phyloP scores from a whole-genome alignment of 1,140 invertebrate species.

The Drosophila hydei region DNA sequence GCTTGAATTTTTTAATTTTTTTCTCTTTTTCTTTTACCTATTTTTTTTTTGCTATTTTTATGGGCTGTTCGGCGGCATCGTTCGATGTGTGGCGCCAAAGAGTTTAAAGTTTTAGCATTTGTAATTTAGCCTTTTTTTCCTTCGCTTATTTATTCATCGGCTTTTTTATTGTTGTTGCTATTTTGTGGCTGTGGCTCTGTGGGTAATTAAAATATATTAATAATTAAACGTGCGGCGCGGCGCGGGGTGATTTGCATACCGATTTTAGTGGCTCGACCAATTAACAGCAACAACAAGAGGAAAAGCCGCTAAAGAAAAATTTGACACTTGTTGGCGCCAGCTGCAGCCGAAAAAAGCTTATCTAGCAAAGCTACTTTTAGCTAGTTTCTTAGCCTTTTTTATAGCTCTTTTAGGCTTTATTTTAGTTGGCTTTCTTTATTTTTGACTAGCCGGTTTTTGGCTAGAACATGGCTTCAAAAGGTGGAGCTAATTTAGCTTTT shows the following conservation, averaged over 20 bases:
- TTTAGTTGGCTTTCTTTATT: background rate
- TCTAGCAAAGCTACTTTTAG: background rate
- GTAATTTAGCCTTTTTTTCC: slow-evolving; percentile 29
- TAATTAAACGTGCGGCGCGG: slow-evolving; percentile 69
- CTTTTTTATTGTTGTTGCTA: slow-evolving; percentile 10
- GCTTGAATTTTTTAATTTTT: slow-evolving; percentile 1
- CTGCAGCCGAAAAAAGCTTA: slow-evolving; percentile 4
- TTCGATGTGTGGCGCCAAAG: slow-evolving; percentile 77
- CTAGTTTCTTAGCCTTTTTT: slow-evolving; percentile 14
- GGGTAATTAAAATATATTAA: slow-evolving; percentile 79
- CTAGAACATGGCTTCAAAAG: too few relatives aligned
- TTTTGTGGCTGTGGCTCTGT: background rate
- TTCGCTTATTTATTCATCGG: slow-evolving; percentile 36
- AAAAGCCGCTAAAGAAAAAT: slow-evolving; percentile 40
- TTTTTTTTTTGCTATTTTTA: slow-evolving; percentile 24
- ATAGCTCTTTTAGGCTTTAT: slow-evolving; percentile 13
- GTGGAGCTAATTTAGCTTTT: too few relatives aligned
- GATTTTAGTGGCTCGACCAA: slow-evolving; percentile 50
- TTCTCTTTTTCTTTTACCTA: slow-evolving; percentile 22
- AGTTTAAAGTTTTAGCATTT: slow-evolving; percentile 72
- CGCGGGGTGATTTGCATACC: slow-evolving; percentile 66
- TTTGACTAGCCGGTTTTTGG: too few relatives aligned
- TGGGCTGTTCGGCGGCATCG: slow-evolving; percentile 46
- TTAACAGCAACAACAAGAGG: slow-evolving; percentile 48
- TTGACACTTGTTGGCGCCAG: slow-evolving; percentile 77